These are phyloP conservation scores for Masnerella sp. DNA, from an alignment of 2,888 invertebrate genomes.

Conservation along the genomic window DNA sequence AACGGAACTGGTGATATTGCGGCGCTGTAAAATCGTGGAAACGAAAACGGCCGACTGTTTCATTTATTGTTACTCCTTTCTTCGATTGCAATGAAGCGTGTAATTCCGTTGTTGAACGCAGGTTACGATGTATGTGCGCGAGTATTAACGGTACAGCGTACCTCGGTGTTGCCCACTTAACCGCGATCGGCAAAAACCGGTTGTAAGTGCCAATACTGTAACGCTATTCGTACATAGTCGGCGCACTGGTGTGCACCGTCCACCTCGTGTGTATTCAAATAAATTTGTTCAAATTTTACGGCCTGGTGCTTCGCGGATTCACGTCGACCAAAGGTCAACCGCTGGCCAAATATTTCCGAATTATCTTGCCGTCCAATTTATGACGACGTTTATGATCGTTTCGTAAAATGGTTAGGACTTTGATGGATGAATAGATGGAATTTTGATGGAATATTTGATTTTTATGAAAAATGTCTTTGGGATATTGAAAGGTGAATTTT, in stretches of 20 bases:
- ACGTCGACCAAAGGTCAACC: neutral
- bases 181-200: constrained; percentile 58
- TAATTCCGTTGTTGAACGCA: constrained; percentile 52
- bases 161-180: constrained; percentile 46
- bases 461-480: too few species aligned
- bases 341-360: too few species aligned
- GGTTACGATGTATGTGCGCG: constrained; percentile 44
- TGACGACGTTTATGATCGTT: too few species aligned
- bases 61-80: constrained; percentile 48
- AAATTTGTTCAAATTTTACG: constrained; percentile 27
- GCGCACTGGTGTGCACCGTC: constrained; percentile 9
- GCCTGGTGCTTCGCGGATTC: neutral
- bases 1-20: neutral
- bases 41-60: constrained; percentile 8
- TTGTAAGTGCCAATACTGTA: constrained; percentile 54
- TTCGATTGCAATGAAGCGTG: constrained; percentile 51
- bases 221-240: constrained; percentile 38
- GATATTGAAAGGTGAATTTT: too few species aligned
- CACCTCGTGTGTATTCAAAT: constrained; percentile 12
- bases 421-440: too few species aligned
- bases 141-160: constrained; percentile 46
- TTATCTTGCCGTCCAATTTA: too few species aligned
- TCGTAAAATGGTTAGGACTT: too few species aligned
- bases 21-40: neutral
- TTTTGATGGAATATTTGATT: too few species aligned